A percentile compares a stretch with the other conserved stretches of the same genome.
Conservation (phyloP, 2,888 invertebrate genomes). For the Drosophila macrothrix region DNA sequence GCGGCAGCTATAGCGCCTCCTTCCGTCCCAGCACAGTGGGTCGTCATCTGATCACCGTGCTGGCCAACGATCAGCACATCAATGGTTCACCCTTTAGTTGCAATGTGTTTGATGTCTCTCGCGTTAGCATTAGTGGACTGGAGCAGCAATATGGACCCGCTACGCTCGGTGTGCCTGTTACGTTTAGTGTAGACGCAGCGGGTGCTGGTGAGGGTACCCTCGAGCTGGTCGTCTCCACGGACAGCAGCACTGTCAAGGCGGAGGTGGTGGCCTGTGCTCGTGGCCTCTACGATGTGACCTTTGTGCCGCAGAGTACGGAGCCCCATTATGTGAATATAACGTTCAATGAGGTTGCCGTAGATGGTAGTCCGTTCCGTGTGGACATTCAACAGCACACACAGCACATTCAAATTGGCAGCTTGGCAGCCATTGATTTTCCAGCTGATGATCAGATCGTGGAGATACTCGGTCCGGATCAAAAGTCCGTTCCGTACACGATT, state of each 20-base stretch:
- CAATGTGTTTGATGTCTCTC: constrained; percentile 96
- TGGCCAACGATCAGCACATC: constrained; percentile 93
- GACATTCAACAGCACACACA: constrained; percentile 90
- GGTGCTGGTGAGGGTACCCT: constrained; percentile 97
- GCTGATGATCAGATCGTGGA: constrained; percentile 88
- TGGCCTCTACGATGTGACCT: constrained; percentile 96
- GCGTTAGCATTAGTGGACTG: constrained; percentile 90
- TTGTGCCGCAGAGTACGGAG: constrained; percentile 94
- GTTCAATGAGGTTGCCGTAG: constrained; percentile 96
- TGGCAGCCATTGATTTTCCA: constrained; percentile 88
- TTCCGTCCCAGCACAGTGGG: constrained; percentile 95
- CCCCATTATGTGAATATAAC: constrained; percentile 97
- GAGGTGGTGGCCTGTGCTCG: constrained; percentile 95
- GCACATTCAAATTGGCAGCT: constrained; percentile 88
- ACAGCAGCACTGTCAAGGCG: constrained; percentile 95
- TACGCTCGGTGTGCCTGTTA: constrained; percentile 92
- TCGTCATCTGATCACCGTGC: constrained; percentile 92
- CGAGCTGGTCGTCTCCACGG: constrained; percentile 95
- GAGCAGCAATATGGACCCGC: constrained; percentile 86
- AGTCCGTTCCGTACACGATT: constrained; percentile 87
- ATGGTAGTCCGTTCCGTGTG: constrained; percentile 96
- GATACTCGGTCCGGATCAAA: constrained; percentile 89
- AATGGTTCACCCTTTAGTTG: constrained; percentile 97
- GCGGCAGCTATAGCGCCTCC: constrained; percentile 90
- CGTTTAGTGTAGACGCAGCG: constrained; percentile 97